Base-by-base conservation (phyloP, 2,113 vertebrate genomes). In the Sceloporus undulatus region DNA sequence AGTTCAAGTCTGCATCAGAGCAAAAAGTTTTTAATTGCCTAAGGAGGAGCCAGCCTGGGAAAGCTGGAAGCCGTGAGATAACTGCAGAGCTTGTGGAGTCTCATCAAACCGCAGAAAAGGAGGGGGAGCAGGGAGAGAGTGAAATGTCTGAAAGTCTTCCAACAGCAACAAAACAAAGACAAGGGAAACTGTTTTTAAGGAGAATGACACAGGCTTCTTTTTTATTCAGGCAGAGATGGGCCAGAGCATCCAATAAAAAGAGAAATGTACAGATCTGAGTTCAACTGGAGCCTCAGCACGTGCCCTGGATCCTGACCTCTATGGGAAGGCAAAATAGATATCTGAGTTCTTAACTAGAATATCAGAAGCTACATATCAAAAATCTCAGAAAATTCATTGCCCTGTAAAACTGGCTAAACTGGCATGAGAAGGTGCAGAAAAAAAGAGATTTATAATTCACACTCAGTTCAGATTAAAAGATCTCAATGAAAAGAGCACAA, bases 221-320 rank as follows among this genome's bases (percentile, higher is more conserved):
- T 1, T 5, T n/a, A 83, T 23, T 66, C 48, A 29, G 16, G n/a
- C 74, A 82, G 52, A 0, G 27, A 79, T 0, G 0, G 81, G 42
- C 2, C 0, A 85, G 40, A 84, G 25, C 19, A 52, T 21, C 74
- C 0, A 0, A 78, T 86, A 84, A 68, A 38, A 89, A 6, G 40
- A 76, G 76, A n/a, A 7, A 4, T 34, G 29, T 2, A 4, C 0
- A 0, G 0, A 0, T 71, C 76, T 42, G 1, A 0, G 0, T 0
- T 19, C 84, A 81, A 38, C 3, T 9, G n/a, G 78, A 54, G 74
- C 1, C 56, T 10, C 79, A 0, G 0, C 9, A 3, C 14, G 77
- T 77, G 29, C 71, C 16, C 9, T 68, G 14, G 42, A 54, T 76
- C 25, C 21, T 82, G 84, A 77, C 71, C 56, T 89, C 34, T 25